Base-by-base conservation (phyloP, 2,113 vertebrate species). In the Megaceryle torquata region DNA sequence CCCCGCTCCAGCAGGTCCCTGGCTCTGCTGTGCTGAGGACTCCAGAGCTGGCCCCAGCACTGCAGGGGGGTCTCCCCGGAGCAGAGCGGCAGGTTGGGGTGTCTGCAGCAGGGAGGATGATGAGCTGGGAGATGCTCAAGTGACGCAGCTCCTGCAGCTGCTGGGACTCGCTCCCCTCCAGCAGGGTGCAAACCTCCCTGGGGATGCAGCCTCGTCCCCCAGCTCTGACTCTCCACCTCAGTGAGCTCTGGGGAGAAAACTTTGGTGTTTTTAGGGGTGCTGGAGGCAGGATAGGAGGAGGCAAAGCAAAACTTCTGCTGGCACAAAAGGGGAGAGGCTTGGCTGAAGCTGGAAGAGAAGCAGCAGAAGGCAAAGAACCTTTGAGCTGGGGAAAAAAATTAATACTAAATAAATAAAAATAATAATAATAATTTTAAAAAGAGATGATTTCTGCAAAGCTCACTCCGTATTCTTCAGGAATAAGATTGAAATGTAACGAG, bases 401-500 rank as follows among this genome's bases (percentile, higher is more conserved):
- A 11, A 50, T 24, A 50, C 24, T 13, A 24, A 50, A 50, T 50
- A 25, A 50, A 24, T 24, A 50, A n/a, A n/a, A n/a, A 50, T 11
- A 50, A 24, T 13, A 26, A 53, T 11, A 53, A 53, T 14, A 26
- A 51, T 37, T 37, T 37, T 37, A 5, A 54, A 82, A 54, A 54
- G 26, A 9, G 8, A 11, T 28, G 29, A 72, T 72, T 87, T 65
- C 77, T 60, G 82, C 63, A 77, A 46, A 77, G 82, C 69, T 81
- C 20, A 1, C 89, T 85, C 60, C 2, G 22, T 82, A 53, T 81
- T 78, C 89, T 60, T 82, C 61, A 76, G 91, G 94, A 91, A 71
- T n/a, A 28, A 89, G 69, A 67, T 88, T 64, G 71, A 82, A 59
- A 46, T 67, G 83, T 79, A 94, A 95, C 18, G 85, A 87, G 93